Evolutionary conservation across 23 tunicate genomes (phyloP).

Genomic region (Trididemnum clinides): DNA sequence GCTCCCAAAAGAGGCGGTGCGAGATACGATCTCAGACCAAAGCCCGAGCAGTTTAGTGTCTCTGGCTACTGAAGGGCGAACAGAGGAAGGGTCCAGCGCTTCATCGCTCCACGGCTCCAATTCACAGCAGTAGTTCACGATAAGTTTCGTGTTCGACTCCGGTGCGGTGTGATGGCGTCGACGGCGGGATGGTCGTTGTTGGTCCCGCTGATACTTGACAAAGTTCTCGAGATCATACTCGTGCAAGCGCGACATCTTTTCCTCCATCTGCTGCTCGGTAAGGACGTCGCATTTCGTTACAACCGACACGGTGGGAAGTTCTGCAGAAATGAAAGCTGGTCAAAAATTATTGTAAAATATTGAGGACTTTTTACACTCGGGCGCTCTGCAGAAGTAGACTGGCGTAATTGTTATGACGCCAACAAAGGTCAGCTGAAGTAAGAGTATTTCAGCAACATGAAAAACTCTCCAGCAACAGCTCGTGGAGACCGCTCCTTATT

Average conservation of each 20-base stretch:
- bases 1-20: slow-evolving; percentile 77
- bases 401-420: too few relatives aligned
- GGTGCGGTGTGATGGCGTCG: slow-evolving; percentile 14
- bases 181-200: slow-evolving; percentile 32
- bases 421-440: too few relatives aligned
- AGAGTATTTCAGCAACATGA: too few relatives aligned
- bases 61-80: slow-evolving; percentile 53
- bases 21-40: slow-evolving; percentile 87
- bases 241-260: slow-evolving; percentile 37
- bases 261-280: slow-evolving; percentile 22
- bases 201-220: slow-evolving; percentile 27
- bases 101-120: slow-evolving; percentile 94
- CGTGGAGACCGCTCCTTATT: too few relatives aligned
- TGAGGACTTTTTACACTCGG: too few relatives aligned
- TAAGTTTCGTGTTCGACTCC: slow-evolving; percentile 44
- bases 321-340: slow-evolving; percentile 43
- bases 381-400: too few relatives aligned
- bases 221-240: slow-evolving; percentile 78
- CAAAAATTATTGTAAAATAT: too few relatives aligned
- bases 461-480: too few relatives aligned
- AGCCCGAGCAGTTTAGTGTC: slow-evolving; percentile 67
- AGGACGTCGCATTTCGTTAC: slow-evolving; percentile 78
- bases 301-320: slow-evolving; percentile 76
- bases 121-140: slow-evolving; percentile 88
- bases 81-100: slow-evolving; percentile 64